These are phyloP conservation scores for Drosophila ogumai DNA, from an alignment of 1,140 invertebrate genomes.

Conservation along the genomic window DNA sequence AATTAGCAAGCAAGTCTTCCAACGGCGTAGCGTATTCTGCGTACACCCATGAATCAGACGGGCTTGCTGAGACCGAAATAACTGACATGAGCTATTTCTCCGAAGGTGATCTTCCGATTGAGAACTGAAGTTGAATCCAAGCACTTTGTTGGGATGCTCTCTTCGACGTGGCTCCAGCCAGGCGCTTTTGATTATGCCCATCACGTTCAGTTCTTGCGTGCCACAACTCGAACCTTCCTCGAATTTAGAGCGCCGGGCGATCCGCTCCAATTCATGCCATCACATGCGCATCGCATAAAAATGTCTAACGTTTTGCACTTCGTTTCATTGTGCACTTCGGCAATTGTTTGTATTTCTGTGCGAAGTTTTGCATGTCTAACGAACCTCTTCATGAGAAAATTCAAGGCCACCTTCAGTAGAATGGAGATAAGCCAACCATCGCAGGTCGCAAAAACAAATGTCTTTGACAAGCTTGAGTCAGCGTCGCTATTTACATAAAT, in stretches of 20 bases:
- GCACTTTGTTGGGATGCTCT: not conserved
- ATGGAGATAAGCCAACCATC: not conserved
- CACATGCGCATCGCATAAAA: constrained; percentile 64
- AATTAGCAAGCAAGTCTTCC: constrained; percentile 32
- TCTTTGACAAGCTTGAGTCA: not conserved
- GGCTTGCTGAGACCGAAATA: constrained; percentile 1
- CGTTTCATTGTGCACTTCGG: constrained; percentile 30
- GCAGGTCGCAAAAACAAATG: not conserved
- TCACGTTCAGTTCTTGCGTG: constrained; percentile 26
- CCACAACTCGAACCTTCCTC: not conserved
- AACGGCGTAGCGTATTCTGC: constrained; percentile 12
- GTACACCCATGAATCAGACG: constrained; percentile 2
- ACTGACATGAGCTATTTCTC: not conserved
- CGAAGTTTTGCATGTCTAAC: constrained; percentile 1
- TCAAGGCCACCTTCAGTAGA: constrained; percentile 9
- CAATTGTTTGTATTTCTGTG: constrained; percentile 25
- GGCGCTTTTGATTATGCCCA: not conserved
- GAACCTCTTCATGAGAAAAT: not conserved
- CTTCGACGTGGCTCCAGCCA: not conserved
- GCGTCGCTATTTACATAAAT: constrained; percentile 26
- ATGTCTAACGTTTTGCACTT: constrained; percentile 35
- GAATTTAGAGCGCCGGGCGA: constrained; percentile 2
- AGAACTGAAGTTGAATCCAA: not conserved
- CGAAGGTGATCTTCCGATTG: constrained; percentile 5
- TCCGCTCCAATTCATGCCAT: constrained; percentile 42